Evolutionary conservation across 2,888 invertebrate species (phyloP), one percentile per base, ranked within the genome.

Genomic region (Campoplex nolae): DNA sequence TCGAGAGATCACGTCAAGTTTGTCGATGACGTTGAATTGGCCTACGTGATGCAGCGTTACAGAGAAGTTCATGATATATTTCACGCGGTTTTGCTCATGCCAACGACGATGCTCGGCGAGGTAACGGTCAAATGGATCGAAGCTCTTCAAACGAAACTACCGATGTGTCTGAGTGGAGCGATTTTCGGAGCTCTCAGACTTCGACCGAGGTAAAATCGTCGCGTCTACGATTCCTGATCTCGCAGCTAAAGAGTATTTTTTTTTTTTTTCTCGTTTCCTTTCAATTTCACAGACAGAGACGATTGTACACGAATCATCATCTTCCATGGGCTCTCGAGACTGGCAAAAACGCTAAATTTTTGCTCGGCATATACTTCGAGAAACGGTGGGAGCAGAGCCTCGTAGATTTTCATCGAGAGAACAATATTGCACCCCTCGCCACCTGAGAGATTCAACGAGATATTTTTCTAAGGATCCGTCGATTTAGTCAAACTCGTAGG

Each of bases 91-190:
- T 96, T 99, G 62, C 97, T 97, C 89, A 99, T 99, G 98, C 98
- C 98, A 56, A 99, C 98, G 16, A 98, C 98, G 91, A 98, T 99
- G 98, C 95, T 99, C 54, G 97, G 97, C 85, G 96, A 99, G 96
- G 98, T 99, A 8, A 96, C 98, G 16, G 98, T 99, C 7, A 99
- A 99, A 95, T 99, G 99, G 98, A 96, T 99, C 74, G 99, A 99
- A 96, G 99, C 97, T 0, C 96, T 99, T 83, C 99, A 99, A 95
- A 98, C 97, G 16, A 97, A 97, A 76, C 95, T 99, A 42, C 99
- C 99, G 0, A 99, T 99, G 99, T 99, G 99, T 93, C 96, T 98
- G 86, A 96, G 97, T 77, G 99, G 98, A 32, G 99, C 98, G 0
- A 95, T 99, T 83, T 98, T 99, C 95, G 99, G 99, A 16, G 98